Percentiles rank a stretch among this genome's conserved stretches.
Conservation (phyloP, 2,797 vertebrate genomes). For the Nyctibius grandis region DNA sequence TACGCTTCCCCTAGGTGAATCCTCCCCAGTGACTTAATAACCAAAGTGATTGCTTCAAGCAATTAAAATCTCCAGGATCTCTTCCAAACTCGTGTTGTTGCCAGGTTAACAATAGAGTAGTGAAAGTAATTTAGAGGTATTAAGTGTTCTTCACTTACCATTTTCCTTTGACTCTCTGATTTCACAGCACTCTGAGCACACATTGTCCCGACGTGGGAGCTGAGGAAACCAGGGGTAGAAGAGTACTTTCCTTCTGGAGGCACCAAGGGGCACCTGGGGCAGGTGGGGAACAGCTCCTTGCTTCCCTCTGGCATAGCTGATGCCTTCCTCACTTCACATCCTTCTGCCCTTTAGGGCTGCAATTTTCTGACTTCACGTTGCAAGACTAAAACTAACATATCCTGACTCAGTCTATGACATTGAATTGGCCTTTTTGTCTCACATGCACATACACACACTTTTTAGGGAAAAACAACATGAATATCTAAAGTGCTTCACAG, state of each 20-base stretch:
- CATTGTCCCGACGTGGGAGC: rapidly evolving
- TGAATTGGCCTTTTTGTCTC: neutral
- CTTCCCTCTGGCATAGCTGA: neutral
- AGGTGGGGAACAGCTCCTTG: neutral
- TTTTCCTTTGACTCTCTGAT: neutral
- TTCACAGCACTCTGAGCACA: neutral
- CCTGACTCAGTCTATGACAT: neutral
- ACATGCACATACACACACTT: rapidly evolving
- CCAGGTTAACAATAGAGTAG: neutral
- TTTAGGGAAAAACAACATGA: neutral
- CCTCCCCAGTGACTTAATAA: slow-evolving; percentile 6
- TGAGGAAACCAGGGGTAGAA: neutral
- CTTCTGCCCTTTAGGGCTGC: neutral
- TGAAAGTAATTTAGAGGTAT: neutral
- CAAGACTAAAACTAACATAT: neutral
- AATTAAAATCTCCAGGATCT: slow-evolving; percentile 22
- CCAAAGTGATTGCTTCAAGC: neutral
- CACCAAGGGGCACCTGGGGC: rapidly evolving
- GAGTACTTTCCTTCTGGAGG: neutral
- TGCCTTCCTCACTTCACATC: neutral
- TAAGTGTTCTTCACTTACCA: neutral
- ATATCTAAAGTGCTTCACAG: neutral
- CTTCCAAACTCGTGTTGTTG: slow-evolving; percentile 8
- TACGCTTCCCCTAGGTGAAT: neutral
- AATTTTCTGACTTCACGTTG: neutral